phyloP scores from a whole-genome alignment of 2,797 vertebrate species.

The Trematomus bernacchii region DNA sequence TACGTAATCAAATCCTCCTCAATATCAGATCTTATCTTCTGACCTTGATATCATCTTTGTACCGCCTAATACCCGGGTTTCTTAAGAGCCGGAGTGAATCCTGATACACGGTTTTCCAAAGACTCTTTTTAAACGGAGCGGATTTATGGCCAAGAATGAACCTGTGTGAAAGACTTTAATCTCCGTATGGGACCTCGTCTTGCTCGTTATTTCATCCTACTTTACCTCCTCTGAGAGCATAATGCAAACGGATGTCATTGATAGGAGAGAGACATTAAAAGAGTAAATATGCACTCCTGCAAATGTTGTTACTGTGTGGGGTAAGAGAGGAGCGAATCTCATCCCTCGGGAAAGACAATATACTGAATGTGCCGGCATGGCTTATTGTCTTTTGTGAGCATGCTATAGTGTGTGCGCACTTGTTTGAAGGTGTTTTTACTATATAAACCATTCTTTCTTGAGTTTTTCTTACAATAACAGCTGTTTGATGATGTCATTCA shows the following conservation, averaged over 20 bases:
- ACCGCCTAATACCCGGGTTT: slow-evolving; percentile 6
- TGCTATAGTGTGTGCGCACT: slow-evolving; percentile 11
- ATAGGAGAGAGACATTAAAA: slow-evolving; percentile 50
- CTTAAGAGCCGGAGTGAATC: slow-evolving; percentile 33
- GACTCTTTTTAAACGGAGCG: slow-evolving; percentile 29
- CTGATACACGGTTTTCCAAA: slow-evolving; percentile 40
- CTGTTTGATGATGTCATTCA: slow-evolving; percentile 1
- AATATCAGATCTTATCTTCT: slow-evolving; percentile 43
- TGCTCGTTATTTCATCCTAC: background rate
- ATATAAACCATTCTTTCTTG: background rate
- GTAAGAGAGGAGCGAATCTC: slow-evolving; percentile 28
- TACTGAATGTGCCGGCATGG: slow-evolving; percentile 40
- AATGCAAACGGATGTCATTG: slow-evolving; percentile 71
- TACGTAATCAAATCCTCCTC: slow-evolving; percentile 15
- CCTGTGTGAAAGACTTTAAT: slow-evolving; percentile 52
- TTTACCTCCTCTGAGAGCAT: slow-evolving; percentile 45
- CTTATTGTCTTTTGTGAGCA: slow-evolving; percentile 50
- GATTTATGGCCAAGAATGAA: slow-evolving; percentile 55
- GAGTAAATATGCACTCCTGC: slow-evolving; percentile 75
- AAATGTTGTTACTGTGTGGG: slow-evolving; percentile 57
- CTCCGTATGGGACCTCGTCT: slow-evolving; percentile 33
- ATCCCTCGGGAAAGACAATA: slow-evolving; percentile 5
- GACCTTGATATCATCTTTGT: slow-evolving; percentile 21
- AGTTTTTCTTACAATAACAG: slow-evolving; percentile 17
- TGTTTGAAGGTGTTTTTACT: slow-evolving; percentile 21